These are phyloP conservation scores for Petrocephalus sullivani DNA, from an alignment of 2,797 vertebrate genomes.

Conservation along the genomic window DNA sequence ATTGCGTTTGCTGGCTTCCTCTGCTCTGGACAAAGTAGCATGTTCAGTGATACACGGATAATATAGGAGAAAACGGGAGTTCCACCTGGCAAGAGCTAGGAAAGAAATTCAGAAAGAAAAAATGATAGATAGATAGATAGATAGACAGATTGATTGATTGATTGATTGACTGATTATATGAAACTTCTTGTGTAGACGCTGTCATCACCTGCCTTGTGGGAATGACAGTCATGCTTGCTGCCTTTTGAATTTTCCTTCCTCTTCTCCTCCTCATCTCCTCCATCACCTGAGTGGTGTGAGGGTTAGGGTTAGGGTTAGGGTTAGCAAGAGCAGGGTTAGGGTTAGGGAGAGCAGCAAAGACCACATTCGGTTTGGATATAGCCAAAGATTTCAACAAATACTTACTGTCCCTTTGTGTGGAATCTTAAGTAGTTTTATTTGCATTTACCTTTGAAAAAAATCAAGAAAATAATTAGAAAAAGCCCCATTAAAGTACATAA, in stretches of 20 bases:
- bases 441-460: not conserved
- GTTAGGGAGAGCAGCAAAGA: not conserved
- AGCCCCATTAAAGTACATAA: not conserved
- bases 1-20: not conserved
- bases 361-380: not conserved
- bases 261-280: not conserved
- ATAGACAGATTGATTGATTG: not conserved
- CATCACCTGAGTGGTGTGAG: not conserved
- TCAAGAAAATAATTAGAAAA: not conserved
- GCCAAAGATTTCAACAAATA: not conserved
- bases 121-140: not conserved
- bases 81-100: not conserved
- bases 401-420: not conserved
- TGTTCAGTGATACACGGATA: not conserved
- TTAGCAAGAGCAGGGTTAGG: too few species aligned
- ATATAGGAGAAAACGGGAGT: not conserved
- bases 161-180: not conserved
- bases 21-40: not conserved
- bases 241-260: not conserved
- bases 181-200: not conserved
- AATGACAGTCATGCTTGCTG: not conserved
- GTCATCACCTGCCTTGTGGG: not conserved
- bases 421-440: not conserved
- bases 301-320: too few species aligned
- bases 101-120: not conserved